These are phyloP conservation scores for Aldabrachelys gigantea DNA, from an alignment of 2,113 vertebrate species.

Conservation along the genomic window DNA sequence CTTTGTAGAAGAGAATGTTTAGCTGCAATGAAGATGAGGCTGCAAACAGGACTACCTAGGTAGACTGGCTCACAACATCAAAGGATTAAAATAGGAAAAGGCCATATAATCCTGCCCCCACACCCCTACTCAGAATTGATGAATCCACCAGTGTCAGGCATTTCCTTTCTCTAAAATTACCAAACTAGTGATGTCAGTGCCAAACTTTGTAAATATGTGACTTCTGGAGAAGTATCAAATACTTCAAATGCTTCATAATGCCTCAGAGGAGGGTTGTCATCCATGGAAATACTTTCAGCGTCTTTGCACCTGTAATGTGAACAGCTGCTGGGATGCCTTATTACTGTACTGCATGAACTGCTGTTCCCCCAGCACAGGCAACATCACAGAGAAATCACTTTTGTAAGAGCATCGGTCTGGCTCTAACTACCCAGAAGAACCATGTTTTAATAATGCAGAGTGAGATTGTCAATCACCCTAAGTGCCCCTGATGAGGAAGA, in stretches of 20 bases:
- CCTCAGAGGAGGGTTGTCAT: background rate
- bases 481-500: background rate
- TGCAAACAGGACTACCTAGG: background rate
- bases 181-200: background rate
- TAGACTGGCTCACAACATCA: background rate
- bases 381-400: background rate
- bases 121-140: background rate
- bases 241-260: background rate
- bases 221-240: background rate
- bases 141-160: background rate
- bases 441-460: background rate
- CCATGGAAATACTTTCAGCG: background rate
- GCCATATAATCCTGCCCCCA: background rate
- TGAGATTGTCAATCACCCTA: background rate
- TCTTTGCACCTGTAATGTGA: background rate
- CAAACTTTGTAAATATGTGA: background rate
- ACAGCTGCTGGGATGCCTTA: background rate
- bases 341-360: background rate
- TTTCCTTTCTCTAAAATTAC: background rate
- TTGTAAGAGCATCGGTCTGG: background rate
- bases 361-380: background rate
- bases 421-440: background rate
- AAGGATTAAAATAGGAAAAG: slow-evolving; percentile 16
- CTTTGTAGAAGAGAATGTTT: background rate
- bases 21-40: background rate